These are phyloP conservation scores for Mirza zaza DNA, from an alignment of 2,113 vertebrate species.

Conservation along the genomic window DNA sequence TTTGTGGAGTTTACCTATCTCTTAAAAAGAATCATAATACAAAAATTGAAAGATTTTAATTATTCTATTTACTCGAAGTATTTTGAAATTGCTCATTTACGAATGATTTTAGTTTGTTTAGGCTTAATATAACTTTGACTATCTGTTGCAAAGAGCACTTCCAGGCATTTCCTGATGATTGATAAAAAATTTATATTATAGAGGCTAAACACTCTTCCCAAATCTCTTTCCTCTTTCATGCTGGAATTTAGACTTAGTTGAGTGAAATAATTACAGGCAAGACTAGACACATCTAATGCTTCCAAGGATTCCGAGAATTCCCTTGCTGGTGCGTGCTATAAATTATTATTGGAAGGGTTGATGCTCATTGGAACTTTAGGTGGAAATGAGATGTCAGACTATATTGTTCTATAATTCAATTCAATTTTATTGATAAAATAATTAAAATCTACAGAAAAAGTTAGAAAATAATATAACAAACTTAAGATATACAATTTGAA, in stretches of 20 bases:
- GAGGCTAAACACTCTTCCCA: background rate
- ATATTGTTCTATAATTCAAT: background rate
- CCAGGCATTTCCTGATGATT: background rate
- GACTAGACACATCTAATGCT: background rate
- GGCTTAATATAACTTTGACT: background rate
- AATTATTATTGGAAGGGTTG: background rate
- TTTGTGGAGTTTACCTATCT: background rate
- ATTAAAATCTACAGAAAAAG: background rate
- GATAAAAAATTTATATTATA: background rate
- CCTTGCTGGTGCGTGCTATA: background rate
- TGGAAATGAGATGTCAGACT: background rate
- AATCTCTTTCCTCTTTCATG: background rate
- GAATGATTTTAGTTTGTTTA: conserved; percentile 36
- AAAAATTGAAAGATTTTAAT: background rate
- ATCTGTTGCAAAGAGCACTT: background rate
- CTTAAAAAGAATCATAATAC: background rate
- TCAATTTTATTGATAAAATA: background rate
- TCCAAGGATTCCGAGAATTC: background rate
- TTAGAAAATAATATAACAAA: background rate
- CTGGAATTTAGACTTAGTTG: background rate
- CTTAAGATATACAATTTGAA: background rate
- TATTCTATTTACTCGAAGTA: background rate
- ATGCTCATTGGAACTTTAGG: background rate
- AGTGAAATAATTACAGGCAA: conserved; percentile 34
- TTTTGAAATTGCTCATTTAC: conserved; percentile 8